A percentile compares a stretch with the other conserved stretches of the same genome.
These are phyloP conservation scores for Circaetus cinerascens DNA, from an alignment of 2,113 vertebrate genomes.

Conservation along the genomic window DNA sequence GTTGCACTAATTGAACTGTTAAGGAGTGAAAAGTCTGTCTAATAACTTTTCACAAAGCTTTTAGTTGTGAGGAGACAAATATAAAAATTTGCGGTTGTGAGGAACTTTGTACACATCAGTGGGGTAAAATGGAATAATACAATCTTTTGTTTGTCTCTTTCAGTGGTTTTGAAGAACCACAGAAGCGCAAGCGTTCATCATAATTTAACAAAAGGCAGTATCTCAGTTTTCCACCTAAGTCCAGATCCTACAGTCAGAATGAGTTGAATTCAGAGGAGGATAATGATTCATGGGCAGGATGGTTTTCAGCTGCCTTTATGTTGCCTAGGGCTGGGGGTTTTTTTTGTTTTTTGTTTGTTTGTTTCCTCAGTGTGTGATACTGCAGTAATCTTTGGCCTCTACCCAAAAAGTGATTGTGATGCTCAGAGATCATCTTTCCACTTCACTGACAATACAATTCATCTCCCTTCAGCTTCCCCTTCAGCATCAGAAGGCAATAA, in stretches of 20 bases:
- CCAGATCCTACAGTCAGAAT: background rate
- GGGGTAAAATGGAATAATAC: background rate
- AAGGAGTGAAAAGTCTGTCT: background rate
- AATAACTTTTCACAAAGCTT: background rate
- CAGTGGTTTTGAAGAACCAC: background rate
- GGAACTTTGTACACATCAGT: background rate
- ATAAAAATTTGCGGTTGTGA: background rate
- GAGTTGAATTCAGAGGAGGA: background rate
- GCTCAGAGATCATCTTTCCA: background rate
- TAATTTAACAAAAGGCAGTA: background rate
- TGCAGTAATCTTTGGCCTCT: background rate
- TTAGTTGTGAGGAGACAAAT: background rate
- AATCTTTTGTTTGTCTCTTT: background rate
- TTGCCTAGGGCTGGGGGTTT: background rate
- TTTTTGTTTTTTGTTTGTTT: background rate
- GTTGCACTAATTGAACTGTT: background rate
- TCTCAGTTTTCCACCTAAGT: background rate
- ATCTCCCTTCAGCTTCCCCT: background rate
- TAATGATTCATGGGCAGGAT: background rate
- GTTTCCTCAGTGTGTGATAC: background rate
- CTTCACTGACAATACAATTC: background rate
- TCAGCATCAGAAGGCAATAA: background rate
- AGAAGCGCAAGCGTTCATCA: background rate
- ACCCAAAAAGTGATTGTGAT: background rate
- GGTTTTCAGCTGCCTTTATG: background rate